These are phyloP conservation scores for Cryptoprocta ferox DNA, from an alignment of 2,797 vertebrate species.

Conservation along the genomic window DNA sequence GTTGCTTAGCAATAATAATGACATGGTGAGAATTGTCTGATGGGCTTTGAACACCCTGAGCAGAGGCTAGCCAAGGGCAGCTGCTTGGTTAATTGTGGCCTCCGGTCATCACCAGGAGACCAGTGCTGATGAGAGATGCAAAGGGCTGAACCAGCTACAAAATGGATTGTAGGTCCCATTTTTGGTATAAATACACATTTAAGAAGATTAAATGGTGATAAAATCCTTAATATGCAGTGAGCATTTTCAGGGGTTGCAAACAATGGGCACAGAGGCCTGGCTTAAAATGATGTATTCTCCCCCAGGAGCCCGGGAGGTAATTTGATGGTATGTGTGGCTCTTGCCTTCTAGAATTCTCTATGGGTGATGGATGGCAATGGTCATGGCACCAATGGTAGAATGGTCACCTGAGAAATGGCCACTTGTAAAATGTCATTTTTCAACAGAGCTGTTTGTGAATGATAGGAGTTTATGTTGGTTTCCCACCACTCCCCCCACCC, in stretches of 20 bases:
- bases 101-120: constrained; percentile 54
- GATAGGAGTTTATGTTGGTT: constrained; percentile 40
- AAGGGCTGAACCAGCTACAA: not conserved
- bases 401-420: constrained; percentile 37
- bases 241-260: not conserved
- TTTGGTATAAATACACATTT: not conserved
- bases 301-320: not conserved
- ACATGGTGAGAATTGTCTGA: constrained; percentile 52
- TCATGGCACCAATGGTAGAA: not conserved
- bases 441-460: constrained; percentile 3
- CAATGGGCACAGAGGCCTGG: not conserved
- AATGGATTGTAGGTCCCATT: not conserved
- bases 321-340: not conserved
- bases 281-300: not conserved
- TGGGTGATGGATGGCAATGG: not conserved
- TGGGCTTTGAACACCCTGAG: constrained; percentile 26
- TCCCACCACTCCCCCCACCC: not conserved
- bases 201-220: not conserved
- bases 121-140: not conserved
- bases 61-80: constrained; percentile 67
- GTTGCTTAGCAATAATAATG: constrained; percentile 78
- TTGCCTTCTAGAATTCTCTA: not conserved
- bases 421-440: constrained; percentile 52
- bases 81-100: constrained; percentile 71
- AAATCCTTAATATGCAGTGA: not conserved